Base-by-base conservation (phyloP, 2,113 vertebrate genomes). In the Rana temporaria region DNA sequence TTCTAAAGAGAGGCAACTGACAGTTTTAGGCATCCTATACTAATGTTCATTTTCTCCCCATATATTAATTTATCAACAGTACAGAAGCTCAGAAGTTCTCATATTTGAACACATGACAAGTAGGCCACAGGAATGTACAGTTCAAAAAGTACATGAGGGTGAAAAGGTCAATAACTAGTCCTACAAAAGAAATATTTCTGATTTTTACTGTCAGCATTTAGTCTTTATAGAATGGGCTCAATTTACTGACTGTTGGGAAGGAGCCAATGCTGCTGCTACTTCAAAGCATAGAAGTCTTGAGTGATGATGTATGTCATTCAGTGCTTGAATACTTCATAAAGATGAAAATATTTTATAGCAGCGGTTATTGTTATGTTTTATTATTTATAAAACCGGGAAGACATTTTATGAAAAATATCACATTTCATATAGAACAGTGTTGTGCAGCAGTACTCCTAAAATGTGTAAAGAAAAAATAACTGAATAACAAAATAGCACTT, bases 131-230 rank as follows among this genome's bases (percentile, higher is more conserved):
- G 22, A 78, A 52, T 65, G 22, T 32, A 66, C 55, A 48, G 75
- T 65, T 78, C 38, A 42, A 66, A 48, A 52, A 78, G 42, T n/a
- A 65, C 38, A 66, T 55, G 22, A 66, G 66, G 63, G 63, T 52
- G 75, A 78, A 78, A 53, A 63, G 74, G 60, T 77, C 59, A 63
- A 42, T 17, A 42, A 42, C 5, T 17, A 66, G 62, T 24, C 48
- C 24, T 78, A 55, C 62, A 78, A 30, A 48, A 78, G 48, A 48
- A 75, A 62, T 75, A 52, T 56, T 66, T 65, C 48, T 55, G 42
- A 52, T 60, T 55, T 30, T 72, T 19, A 56, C 62, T 78, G 76
- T 78, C 63, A 78, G 76, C 76, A 78, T 66, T 78, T 34, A 30
- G 24, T 55, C 55, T 66, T 65, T 55, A 56, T 30, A 78, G 48